Conservation (phyloP, 2,113 vertebrate genomes). For the Ceratotherium simum region DNA sequence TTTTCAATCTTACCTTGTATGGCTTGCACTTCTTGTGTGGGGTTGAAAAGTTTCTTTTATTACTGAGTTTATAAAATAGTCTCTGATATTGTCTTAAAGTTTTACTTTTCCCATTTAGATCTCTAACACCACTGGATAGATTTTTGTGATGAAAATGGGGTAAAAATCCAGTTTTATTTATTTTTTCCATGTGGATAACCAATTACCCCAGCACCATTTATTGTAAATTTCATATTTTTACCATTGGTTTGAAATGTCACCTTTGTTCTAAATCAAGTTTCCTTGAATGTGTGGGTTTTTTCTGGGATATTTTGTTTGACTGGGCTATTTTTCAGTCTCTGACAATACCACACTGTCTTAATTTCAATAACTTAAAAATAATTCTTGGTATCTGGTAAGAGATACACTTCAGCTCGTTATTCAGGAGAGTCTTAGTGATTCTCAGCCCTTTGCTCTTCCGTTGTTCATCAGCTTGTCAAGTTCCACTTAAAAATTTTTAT, state of each 20-base stretch:
- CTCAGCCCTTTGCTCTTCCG: background rate
- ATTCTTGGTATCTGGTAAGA: background rate
- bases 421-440: background rate
- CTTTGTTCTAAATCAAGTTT: background rate
- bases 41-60: background rate
- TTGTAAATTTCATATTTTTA: background rate
- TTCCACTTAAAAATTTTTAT: background rate
- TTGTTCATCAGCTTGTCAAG: background rate
- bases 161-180: conserved; percentile 40
- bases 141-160: background rate
- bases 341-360: background rate
- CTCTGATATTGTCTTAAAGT: background rate
- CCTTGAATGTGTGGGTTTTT: background rate
- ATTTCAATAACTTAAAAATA: conserved; percentile 41
- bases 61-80: background rate
- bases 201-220: background rate
- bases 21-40: background rate
- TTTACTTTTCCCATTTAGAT: background rate
- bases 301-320: background rate
- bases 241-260: background rate
- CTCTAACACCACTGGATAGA: background rate
- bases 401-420: background rate
- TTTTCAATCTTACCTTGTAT: background rate
- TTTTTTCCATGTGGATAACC: background rate
- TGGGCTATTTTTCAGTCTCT: background rate